Evolutionary conservation across 2,888 invertebrate genomes (phyloP), one percentile per base, ranked within the genome.

Genomic region (Ochropleura leucogaster): DNA sequence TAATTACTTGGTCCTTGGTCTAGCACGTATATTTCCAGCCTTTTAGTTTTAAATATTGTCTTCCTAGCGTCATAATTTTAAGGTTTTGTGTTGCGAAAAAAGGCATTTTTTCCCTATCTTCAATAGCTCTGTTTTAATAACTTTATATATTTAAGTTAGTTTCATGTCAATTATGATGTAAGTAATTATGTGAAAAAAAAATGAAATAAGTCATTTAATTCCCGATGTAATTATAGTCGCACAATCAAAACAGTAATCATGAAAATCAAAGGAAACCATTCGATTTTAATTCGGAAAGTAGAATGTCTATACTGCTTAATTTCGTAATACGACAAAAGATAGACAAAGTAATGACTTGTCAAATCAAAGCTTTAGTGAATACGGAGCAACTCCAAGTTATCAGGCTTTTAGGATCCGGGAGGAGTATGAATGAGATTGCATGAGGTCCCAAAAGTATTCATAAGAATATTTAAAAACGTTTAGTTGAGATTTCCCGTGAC

Each of bases 1-100:
- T 94, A 95, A 94, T 94, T 94, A 91, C 91, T 82, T 72, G 66
- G 78, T 79, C 83, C 85, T 86, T 85, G 79, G 75, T 83, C 82
- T 87, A 87, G 84, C 77, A 82, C 73, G 72, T 81, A 51, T 18
- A 30, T 44, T 62, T n/a, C n/a, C 80, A 78, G 82, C 55, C 68
- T 53, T 79, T 77, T 71, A 40, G 12, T n/a, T 40, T 42, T 8
- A 71, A 3, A 44, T 18, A 64, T 80, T 63, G 59, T 72, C 4
- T n/a, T 68, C 20, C 9, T 20, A 40, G 10, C 46, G 14, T n/a
- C 20, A 62, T 14, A 16, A n/a, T 51, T 51, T n/a, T 47, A 55
- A 16, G 16, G 14, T 65, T 42, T 55, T 65, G 14, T 63, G 47
- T 44, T 20, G n/a, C 44, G 18, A 5, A 71, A 68, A 72, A 77